Percentiles rank a stretch among this genome's conserved stretches.
Conservation (phyloP, 2,888 invertebrate genomes). For the Macaria notata region DNA sequence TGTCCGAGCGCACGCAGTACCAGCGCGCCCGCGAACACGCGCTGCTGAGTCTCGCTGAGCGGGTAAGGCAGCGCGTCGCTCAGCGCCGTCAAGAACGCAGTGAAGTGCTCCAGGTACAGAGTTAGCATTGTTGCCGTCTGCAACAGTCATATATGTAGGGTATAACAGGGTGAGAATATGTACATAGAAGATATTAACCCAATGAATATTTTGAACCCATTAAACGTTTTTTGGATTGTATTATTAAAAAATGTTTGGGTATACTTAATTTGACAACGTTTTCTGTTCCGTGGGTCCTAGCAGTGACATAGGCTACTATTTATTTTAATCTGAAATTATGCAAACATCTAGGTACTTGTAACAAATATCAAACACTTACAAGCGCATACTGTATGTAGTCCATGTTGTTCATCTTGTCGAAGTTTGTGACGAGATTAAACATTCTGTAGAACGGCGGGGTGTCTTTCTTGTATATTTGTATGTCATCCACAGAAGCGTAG, state of each 20-base stretch:
- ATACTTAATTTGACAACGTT: too few relatives aligned
- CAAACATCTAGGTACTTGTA: too few relatives aligned
- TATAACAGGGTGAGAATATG: not conserved
- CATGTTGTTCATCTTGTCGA: constrained; percentile 84
- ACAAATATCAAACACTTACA: constrained; percentile 56
- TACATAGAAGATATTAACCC: too few relatives aligned
- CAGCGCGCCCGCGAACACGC: constrained; percentile 83
- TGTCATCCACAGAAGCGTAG: constrained; percentile 57
- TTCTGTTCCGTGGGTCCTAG: too few relatives aligned
- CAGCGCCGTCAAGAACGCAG: constrained; percentile 83
- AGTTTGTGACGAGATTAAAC: constrained; percentile 87
- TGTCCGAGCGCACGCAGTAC: constrained; percentile 91
- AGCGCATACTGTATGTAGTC: constrained; percentile 87
- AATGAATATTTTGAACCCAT: too few relatives aligned
- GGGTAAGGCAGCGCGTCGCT: constrained; percentile 58
- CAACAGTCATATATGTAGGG: not conserved
- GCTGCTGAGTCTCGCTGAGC: constrained; percentile 55
- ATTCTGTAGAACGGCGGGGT: constrained; percentile 83
- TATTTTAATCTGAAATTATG: too few relatives aligned
- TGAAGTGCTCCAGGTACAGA: constrained; percentile 84
- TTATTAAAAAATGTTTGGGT: too few relatives aligned
- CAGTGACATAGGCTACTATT: too few relatives aligned
- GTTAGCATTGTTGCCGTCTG: constrained; percentile 87
- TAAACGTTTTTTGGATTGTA: too few relatives aligned
- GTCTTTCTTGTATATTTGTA: constrained; percentile 64